Conservation (phyloP, 1,140 invertebrate species). For the Zelostemma sp. region DNA sequence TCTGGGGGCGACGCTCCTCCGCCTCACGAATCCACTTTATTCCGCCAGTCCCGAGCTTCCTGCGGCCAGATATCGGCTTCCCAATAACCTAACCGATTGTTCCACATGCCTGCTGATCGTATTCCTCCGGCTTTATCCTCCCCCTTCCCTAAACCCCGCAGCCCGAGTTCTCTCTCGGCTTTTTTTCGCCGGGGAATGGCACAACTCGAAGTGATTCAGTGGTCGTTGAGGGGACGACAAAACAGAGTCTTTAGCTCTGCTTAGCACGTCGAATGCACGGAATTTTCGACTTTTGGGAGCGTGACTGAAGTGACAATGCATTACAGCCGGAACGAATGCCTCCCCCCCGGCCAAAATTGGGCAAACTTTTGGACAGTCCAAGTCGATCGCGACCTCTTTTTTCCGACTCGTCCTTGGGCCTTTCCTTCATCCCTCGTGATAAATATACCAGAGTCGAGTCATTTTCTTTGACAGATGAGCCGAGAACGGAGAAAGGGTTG, state of each 20-base stretch:
- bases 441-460: no score
- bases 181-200: neutral
- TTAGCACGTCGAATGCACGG: conserved; percentile 47
- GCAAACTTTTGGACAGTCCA: conserved; percentile 54
- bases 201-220: neutral
- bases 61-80: conserved; percentile 70
- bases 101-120: conserved; percentile 54
- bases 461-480: no score
- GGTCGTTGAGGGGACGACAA: no score
- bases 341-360: conserved; percentile 52
- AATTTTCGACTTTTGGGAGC: conserved; percentile 26
- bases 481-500: no score
- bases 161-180: neutral
- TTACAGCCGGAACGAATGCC: conserved; percentile 64
- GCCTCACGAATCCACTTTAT: conserved; percentile 45
- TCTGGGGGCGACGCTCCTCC: conserved; percentile 27
- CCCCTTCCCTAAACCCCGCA: no score
- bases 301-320: conserved; percentile 52
- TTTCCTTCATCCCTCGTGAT: no score
- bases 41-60: conserved; percentile 54
- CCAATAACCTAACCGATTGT: conserved; percentile 65
- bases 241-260: conserved; percentile 58
- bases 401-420: neutral
- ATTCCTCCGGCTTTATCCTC: conserved; percentile 21
- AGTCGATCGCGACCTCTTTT: conserved; percentile 44